phyloP scores from a whole-genome alignment of 23 tunicate species.

The Halocynthia roretzi region DNA sequence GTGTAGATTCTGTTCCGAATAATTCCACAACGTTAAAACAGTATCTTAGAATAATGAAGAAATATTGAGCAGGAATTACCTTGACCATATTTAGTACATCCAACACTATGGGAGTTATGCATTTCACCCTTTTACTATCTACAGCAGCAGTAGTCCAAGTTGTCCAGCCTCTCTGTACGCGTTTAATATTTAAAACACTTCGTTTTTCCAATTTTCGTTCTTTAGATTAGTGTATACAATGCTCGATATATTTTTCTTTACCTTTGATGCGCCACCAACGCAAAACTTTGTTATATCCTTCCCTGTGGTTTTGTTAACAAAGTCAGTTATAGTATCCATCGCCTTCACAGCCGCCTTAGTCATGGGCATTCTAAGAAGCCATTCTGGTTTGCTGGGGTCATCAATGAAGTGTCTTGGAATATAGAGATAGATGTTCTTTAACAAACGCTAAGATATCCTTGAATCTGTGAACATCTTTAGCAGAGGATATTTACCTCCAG shows the following conservation, averaged over 20 bases:
- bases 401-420: slow-evolving; percentile 29
- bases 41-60: background rate
- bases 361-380: slow-evolving; percentile 45
- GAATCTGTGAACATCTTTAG: too few species aligned
- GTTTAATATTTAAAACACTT: background rate
- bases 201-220: background rate
- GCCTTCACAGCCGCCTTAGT: slow-evolving; percentile 37
- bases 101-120: slow-evolving; percentile 90
- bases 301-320: slow-evolving; percentile 25
- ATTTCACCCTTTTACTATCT: slow-evolving; percentile 69
- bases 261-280: slow-evolving; percentile 27
- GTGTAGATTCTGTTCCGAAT: slow-evolving; percentile 55
- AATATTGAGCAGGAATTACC: slow-evolving; percentile 17
- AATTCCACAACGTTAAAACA: background rate
- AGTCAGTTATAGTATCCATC: slow-evolving; percentile 29
- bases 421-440: background rate
- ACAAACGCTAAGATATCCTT: too few species aligned
- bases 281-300: slow-evolving; percentile 10
- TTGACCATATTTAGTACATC: slow-evolving; percentile 89
- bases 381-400: slow-evolving; percentile 30
- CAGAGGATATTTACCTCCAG: slow-evolving; percentile 13
- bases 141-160: slow-evolving; percentile 95
- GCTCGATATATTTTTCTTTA: background rate
- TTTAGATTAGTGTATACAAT: too few species aligned
- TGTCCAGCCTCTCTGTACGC: slow-evolving; percentile 88